Evolutionary conservation across 1,140 invertebrate species (phyloP), one percentile per base, ranked within the genome.

Genomic region (Spodoptera litura): DNA sequence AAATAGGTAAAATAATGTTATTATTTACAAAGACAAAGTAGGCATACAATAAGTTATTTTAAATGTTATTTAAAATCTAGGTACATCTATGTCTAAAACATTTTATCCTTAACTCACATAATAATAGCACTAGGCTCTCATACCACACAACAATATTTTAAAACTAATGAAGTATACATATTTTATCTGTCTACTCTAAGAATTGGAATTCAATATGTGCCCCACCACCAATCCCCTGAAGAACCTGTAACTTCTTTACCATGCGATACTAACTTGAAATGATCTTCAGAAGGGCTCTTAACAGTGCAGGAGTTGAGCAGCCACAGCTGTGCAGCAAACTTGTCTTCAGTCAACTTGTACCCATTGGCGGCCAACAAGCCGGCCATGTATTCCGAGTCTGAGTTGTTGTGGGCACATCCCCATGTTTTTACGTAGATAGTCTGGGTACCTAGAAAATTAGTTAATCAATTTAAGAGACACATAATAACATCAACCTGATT

Each of bases 301-400:
- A 99, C 99, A 5, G 99, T 99, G 89, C 99, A 99, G 78, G 98
- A 99, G 93, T 99, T 99, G 0, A 99, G 95, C 11, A 99, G 91
- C 99, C 99, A 99, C 4, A 99, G 91, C 94, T 99, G 97, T 1
- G 99, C 99, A 59, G 96, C 94, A 38, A 96, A 92, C 94, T 98
- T 98, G 71, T 98, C 96, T 73, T 98, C 96, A 86, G 97, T 98
- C 15, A 99, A 95, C 78, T 95, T 96, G 91, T 99, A 99, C 0
- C 99, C 99, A 91, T 97, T 98, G 0, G 97, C 95, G 20, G 97
- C 96, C 59, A 99, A 92, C 80, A 99, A 96, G 0, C 99, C 99
- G 52, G 98, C 98, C 99, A 99, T 99, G 88, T 99, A 99, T 95
- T 99, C 98, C 11, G 98, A 97, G 89, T 99, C 99, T 0, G 98